These are phyloP conservation scores for Enteromius afrohamiltoni DNA, from an alignment of 2,797 vertebrate genomes.

Conservation along the genomic window DNA sequence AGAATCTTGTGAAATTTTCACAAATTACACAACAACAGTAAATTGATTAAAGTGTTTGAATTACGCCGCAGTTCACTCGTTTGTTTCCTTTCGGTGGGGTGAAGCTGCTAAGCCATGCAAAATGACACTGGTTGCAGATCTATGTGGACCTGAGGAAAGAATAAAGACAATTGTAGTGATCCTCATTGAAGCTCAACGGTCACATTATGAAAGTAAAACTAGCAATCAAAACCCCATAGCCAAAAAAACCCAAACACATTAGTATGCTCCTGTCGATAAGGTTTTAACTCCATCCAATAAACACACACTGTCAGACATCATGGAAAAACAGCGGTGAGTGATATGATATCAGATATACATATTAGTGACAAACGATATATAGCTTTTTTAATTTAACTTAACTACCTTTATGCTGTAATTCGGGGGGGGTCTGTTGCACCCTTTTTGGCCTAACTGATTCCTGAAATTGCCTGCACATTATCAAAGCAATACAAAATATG, in stretches of 20 bases:
- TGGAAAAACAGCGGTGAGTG: neutral
- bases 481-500: too few species aligned
- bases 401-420: neutral
- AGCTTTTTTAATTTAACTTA: neutral
- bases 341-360: too few species aligned
- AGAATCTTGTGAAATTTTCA: conserved; percentile 8
- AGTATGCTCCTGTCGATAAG: neutral
- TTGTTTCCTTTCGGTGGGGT: neutral
- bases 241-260: neutral
- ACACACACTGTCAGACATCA: neutral
- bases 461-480: too few species aligned
- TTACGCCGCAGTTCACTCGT: neutral
- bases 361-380: too few species aligned
- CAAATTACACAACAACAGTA: neutral
- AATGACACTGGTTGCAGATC: conserved; percentile 15
- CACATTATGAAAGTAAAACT: neutral
- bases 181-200: neutral
- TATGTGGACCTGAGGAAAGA: conserved; percentile 22
- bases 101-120: conserved; percentile 45
- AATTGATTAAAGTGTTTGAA: neutral
- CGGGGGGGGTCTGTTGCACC: neutral
- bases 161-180: neutral
- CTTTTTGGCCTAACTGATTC: neutral
- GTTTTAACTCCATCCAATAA: neutral
- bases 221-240: neutral